Evolutionary conservation across 2,888 invertebrate species (phyloP).

Genomic region (Dugesia japonica): DNA sequence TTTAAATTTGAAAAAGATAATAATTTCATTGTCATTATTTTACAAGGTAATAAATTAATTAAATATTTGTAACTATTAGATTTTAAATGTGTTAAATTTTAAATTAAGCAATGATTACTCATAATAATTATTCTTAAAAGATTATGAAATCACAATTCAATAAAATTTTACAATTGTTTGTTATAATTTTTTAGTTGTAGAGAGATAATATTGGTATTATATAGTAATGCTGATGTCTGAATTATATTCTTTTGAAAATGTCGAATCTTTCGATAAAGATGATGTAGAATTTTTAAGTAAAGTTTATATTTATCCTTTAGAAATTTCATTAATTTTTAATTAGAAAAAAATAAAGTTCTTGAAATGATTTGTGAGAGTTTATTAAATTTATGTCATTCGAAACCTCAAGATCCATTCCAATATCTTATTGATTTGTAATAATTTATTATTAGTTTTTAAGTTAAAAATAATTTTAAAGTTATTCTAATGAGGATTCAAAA

Average conservation of each 20-base stretch:
- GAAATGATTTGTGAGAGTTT: neutral
- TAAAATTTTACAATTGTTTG: no score
- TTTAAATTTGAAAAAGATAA: no score
- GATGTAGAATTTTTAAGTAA: neutral
- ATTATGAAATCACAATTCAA: no score
- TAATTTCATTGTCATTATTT: no score
- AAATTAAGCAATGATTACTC: no score
- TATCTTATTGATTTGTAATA: constrained; percentile 1
- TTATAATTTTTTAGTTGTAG: no score
- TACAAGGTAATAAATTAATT: neutral
- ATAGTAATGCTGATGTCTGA: no score
- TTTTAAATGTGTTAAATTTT: no score
- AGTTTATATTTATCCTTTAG: neutral
- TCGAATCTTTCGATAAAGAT: neutral
- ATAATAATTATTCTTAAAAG: no score
- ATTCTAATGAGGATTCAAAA: constrained; percentile 4
- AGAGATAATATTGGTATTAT: no score
- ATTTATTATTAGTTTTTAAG: neutral
- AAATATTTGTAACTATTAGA: no score
- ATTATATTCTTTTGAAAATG: neutral
- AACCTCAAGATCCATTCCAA: constrained; percentile 2
- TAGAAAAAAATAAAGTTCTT: neutral
- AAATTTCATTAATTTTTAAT: neutral
- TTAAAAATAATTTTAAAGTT: neutral
- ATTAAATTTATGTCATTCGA: neutral